Conservation (phyloP, 2,888 invertebrate genomes). For the Limnephilus lunatus region DNA sequence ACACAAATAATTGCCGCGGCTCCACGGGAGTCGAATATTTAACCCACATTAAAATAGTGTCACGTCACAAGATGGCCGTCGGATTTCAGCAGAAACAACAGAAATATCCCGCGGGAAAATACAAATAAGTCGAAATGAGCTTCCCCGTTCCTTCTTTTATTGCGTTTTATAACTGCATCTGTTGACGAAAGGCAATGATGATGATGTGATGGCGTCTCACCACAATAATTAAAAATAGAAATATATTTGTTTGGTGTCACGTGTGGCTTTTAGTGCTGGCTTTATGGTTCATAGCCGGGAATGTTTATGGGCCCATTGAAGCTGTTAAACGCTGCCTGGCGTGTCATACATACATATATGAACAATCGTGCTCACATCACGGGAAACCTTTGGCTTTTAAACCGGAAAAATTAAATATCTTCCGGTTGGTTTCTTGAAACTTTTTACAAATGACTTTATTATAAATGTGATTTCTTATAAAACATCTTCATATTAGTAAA, state of each 20-base stretch:
- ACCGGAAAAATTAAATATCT: too few relatives aligned
- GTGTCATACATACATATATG: not conserved
- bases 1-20: not conserved
- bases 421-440: too few relatives aligned
- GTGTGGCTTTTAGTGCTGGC: slow-evolving; percentile 45
- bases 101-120: not conserved
- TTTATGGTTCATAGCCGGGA: slow-evolving; percentile 30
- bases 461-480: too few relatives aligned
- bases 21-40: slow-evolving; percentile 44
- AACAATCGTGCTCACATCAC: not conserved
- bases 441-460: too few relatives aligned
- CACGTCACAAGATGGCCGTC: slow-evolving; percentile 30
- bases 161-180: slow-evolving; percentile 7
- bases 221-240: slow-evolving; percentile 36
- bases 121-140: not conserved
- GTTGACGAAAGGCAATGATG: slow-evolving; percentile 7
- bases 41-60: slow-evolving; percentile 30
- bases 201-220: not conserved
- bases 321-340: slow-evolving; percentile 20
- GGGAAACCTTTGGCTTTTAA: not conserved
- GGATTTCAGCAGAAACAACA: not conserved
- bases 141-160: slow-evolving; percentile 5
- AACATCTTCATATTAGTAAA: too few relatives aligned
- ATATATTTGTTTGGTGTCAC: slow-evolving; percentile 49
- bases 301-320: slow-evolving; percentile 16